These are phyloP conservation scores for Phrynosoma blainvillii DNA, from an alignment of 2,113 vertebrate genomes.

Conservation along the genomic window DNA sequence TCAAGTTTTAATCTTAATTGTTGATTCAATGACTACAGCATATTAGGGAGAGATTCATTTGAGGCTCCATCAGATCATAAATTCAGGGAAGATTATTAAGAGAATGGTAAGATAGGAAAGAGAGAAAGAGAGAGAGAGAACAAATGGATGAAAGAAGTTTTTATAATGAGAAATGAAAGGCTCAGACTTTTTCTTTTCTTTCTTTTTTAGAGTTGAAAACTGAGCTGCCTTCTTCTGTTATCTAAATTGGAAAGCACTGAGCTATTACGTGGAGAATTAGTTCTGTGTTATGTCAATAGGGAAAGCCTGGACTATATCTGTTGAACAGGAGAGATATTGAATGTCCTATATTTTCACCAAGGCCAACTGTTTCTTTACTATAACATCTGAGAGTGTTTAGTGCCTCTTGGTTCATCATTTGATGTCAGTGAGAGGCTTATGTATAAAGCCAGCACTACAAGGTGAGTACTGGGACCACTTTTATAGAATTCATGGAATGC, in stretches of 20 bases:
- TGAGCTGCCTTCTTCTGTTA: not conserved
- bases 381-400: too few species aligned
- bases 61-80: not conserved
- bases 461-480: too few species aligned
- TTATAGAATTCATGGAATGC: too few species aligned
- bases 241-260: not conserved
- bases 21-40: not conserved
- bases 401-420: too few species aligned
- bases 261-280: not conserved
- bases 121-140: not conserved
- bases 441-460: too few species aligned
- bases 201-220: not conserved
- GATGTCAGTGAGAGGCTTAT: too few species aligned
- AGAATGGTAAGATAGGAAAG: conserved; percentile 22
- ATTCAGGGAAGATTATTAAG: not conserved
- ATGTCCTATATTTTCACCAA: not conserved
- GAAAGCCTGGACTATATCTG: not conserved
- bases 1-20: not conserved
- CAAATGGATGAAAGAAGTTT: not conserved
- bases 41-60: conserved; percentile 3
- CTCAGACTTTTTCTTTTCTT: not conserved
- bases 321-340: not conserved
- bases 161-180: not conserved
- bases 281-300: not conserved
- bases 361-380: too few species aligned